phyloP scores from a whole-genome alignment of 2,113 vertebrate genomes.

The Hystrix brachyura region DNA sequence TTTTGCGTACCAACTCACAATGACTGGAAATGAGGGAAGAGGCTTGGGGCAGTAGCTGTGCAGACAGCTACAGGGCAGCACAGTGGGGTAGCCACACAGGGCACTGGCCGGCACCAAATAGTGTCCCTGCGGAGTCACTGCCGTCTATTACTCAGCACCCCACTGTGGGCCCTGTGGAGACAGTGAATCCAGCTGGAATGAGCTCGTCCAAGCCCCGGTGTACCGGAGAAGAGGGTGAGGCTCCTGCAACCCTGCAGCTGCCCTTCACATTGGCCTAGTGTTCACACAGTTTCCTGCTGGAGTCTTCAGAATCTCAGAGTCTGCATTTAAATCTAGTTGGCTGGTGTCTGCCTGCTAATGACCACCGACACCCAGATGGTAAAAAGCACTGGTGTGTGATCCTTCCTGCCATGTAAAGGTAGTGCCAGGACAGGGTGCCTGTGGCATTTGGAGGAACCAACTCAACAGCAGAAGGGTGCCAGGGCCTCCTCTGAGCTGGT shows the following conservation, averaged over 20 bases:
- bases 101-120: background rate
- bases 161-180: fast-evolving
- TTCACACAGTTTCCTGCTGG: background rate
- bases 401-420: background rate
- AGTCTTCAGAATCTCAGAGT: background rate
- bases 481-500: background rate
- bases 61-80: fast-evolving
- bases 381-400: background rate
- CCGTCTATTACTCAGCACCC: too few relatives aligned
- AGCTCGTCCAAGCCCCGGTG: fast-evolving
- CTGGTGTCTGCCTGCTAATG: background rate
- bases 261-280: too few relatives aligned
- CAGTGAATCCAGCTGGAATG: background rate
- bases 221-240: fast-evolving
- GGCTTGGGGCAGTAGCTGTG: fast-evolving
- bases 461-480: constrained; percentile 5
- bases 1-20: background rate
- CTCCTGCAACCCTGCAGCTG: background rate
- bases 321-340: background rate
- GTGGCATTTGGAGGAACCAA: constrained; percentile 31
- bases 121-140: fast-evolving
- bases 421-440: background rate
- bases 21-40: background rate
- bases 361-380: background rate
- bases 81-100: fast-evolving